These are phyloP conservation scores for Megastigmus dorsalis DNA, from an alignment of 2,888 invertebrate genomes.

Conservation along the genomic window DNA sequence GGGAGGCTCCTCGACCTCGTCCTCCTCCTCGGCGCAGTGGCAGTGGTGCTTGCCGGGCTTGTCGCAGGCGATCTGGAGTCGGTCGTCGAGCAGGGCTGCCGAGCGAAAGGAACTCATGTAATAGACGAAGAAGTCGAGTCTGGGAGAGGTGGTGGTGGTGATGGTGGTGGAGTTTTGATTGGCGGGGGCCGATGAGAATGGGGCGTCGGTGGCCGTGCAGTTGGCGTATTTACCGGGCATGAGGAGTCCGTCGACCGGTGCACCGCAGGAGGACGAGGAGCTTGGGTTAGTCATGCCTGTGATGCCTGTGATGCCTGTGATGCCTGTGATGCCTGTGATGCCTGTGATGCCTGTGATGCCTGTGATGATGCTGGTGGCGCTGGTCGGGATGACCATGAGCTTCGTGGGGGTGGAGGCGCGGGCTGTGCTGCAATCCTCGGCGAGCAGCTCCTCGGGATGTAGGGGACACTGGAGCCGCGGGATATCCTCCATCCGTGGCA, in stretches of 20 bases:
- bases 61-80: conserved; percentile 83
- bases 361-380: conserved; percentile 63
- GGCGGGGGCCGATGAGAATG: background rate
- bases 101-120: conserved; percentile 52
- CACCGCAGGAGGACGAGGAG: conserved; percentile 59
- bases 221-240: conserved; percentile 63
- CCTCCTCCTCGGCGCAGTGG: conserved; percentile 80
- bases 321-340: no score
- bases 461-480: conserved; percentile 79
- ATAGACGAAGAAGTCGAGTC: conserved; percentile 47
- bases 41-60: conserved; percentile 87
- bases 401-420: background rate
- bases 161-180: background rate
- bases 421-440: conserved; percentile 52
- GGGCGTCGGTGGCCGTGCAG: conserved; percentile 8
- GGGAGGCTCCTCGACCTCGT: conserved; percentile 73
- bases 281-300: no score
- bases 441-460: no score
- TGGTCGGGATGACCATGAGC: conserved; percentile 46
- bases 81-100: conserved; percentile 79
- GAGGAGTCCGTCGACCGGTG: conserved; percentile 64
- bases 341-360: no score
- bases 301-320: no score
- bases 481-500: conserved; percentile 85
- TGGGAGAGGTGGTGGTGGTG: conserved; percentile 16